A percentile compares a stretch with the other conserved stretches of the same genome.
Evolutionary conservation across 1,140 invertebrate genomes (phyloP).

Genomic region (Arctopsyche grandis): DNA sequence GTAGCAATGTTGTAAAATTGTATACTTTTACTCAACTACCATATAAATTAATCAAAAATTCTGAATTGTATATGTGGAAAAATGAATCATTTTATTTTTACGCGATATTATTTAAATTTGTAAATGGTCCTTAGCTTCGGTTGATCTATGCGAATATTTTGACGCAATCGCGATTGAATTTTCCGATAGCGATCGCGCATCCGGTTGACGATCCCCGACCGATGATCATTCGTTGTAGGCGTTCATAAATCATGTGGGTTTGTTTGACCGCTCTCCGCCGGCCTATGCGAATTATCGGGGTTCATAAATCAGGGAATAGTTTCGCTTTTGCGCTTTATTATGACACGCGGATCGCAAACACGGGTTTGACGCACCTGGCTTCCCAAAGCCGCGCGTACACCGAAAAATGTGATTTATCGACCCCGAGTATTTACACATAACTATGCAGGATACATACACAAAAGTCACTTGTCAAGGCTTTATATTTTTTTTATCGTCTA

Average conservation of each 20-base stretch:
- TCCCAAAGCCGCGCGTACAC: background rate
- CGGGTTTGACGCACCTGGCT: constrained; percentile 35
- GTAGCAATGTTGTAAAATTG: no score
- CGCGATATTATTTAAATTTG: no score
- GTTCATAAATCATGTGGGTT: constrained; percentile 31
- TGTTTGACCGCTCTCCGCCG: constrained; percentile 24
- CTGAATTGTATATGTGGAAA: no score
- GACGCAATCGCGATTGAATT: background rate
- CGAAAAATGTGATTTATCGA: constrained; percentile 31
- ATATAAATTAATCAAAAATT: no score
- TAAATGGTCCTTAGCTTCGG: no score
- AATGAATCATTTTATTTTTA: no score
- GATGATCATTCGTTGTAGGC: background rate
- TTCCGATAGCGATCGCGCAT: background rate
- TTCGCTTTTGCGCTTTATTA: constrained; percentile 39
- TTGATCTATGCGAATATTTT: no score
- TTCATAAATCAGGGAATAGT: constrained; percentile 44
- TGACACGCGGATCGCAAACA: constrained; percentile 32
- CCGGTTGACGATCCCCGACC: constrained; percentile 29
- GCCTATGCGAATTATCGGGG: constrained; percentile 35
- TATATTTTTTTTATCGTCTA: no score
- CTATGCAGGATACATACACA: no score
- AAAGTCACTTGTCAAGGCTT: no score
- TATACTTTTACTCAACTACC: no score
- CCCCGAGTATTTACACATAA: background rate